These are phyloP conservation scores for Plebejus anna DNA, from an alignment of 2,888 invertebrate species.

Conservation along the genomic window DNA sequence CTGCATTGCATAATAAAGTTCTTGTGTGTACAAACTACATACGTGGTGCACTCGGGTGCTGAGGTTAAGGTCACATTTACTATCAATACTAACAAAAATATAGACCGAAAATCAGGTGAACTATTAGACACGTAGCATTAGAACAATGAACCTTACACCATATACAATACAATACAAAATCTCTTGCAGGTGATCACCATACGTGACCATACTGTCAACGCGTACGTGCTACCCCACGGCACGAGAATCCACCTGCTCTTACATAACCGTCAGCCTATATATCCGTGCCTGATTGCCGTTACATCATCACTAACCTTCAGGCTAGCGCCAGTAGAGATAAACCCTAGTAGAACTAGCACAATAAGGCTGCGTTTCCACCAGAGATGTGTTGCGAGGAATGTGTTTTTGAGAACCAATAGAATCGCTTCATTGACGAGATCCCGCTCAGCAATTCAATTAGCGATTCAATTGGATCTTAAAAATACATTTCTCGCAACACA, in stretches of 20 bases:
- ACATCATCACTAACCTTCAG: not conserved
- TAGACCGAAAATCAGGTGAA: not conserved
- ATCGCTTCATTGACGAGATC: no score
- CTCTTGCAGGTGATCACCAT: not conserved
- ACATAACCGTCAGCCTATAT: constrained; percentile 7
- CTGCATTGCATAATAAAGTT: no score
- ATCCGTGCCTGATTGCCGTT: not conserved
- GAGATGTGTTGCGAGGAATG: no score
- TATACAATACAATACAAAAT: not conserved
- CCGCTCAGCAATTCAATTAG: no score
- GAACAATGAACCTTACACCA: not conserved
- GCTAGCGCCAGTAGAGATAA: not conserved
- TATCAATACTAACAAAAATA: not conserved
- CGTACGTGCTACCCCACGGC: not conserved
- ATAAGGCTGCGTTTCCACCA: no score
- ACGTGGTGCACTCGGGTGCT: not conserved
- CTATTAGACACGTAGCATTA: not conserved
- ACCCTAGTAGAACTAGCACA: not conserved
- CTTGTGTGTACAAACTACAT: no score
- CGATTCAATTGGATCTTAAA: no score
- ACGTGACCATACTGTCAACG: constrained; percentile 4
- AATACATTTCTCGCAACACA: no score
- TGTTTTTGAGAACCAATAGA: no score
- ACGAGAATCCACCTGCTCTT: not conserved
- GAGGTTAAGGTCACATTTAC: not conserved